Evolutionary conservation across 1,140 invertebrate genomes (phyloP), one percentile per base, ranked within the genome.

Genomic region (Sminthurides bifidus): DNA sequence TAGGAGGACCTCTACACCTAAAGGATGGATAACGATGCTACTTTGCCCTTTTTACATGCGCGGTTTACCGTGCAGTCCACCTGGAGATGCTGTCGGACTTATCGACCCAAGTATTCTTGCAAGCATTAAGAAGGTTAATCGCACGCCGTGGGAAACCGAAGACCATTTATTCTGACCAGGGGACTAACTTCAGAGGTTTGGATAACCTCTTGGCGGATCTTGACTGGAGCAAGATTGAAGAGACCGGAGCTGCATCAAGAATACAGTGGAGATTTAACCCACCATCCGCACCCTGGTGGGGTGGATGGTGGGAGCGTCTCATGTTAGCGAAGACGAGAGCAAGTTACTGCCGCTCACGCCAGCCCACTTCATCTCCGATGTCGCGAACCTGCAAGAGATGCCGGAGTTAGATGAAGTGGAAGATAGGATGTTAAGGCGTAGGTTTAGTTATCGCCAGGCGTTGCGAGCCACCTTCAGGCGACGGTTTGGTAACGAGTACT

Each of bases 201-300:
- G 40, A 52, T 19, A 65, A 66, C 29, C 21, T 54, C 2, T 58
- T 66, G 17, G 35, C 53, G 4, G 54, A 31, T 24, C 17, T 66
- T 23, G 29, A 68, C 17, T 65, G 60, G 60, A 17, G 50, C 15
- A 33, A 27, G 31, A 37, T 56, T 30, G 49, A 44, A 6, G 56
- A 61, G 31, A 45, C 60, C 8, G 53, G 19, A 19, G n/a, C 49
- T 8, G 37, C 37, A 3, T 15, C 59, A 31, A 33, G 56, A 45
- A 67, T 70, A 30, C 26, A 59, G 26, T 73, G 71, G 71, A 58
- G 54, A 31, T 72, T 70, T 56, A 70, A 66, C 52, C 66, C 68
- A 17, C 66, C 66, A n/a, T 59, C 58, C 37, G 66, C 70, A 4
- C 61, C 71, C n/a, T 74, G 72, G 70, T 70, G 69, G 66, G 71